These are phyloP conservation scores for Morbakka virulenta DNA, from an alignment of 30 jellyfish, hydroid and myxozoan genomes.

Conservation along the genomic window DNA sequence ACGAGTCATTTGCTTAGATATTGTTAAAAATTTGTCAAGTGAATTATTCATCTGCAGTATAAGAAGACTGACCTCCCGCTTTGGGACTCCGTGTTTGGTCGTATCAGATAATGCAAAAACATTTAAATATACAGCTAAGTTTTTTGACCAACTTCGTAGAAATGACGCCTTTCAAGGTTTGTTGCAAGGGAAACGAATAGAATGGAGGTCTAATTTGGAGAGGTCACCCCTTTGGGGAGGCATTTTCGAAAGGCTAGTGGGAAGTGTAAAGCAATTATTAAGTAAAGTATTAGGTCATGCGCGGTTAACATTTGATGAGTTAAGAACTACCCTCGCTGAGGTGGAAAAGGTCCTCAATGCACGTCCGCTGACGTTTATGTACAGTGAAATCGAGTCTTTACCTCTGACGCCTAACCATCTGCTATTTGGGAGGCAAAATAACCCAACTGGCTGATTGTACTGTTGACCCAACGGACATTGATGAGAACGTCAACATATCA, in stretches of 20 bases:
- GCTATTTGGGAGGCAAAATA: not conserved
- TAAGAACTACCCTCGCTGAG: not conserved
- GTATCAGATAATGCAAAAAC: constrained; percentile 1
- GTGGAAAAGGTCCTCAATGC: not conserved
- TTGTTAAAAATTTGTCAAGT: not conserved
- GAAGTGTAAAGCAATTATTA: constrained; percentile 13
- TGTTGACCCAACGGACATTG: too few species aligned
- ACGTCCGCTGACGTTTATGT: constrained; percentile 1
- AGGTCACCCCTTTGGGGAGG: constrained; percentile 43
- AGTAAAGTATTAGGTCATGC: not conserved
- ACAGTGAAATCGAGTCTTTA: not conserved
- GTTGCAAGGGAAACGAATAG: not conserved
- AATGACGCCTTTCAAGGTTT: not conserved
- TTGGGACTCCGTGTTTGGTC: not conserved
- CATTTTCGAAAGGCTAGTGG: constrained; percentile 12
- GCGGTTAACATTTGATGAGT: not conserved
- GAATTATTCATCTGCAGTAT: not conserved
- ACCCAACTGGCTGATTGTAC: not conserved
- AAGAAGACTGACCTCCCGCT: not conserved
- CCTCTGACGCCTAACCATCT: constrained; percentile 1
- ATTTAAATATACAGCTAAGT: too few species aligned
- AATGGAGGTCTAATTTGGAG: constrained; percentile 12
- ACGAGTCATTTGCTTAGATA: not conserved
- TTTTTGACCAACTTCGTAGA: too few species aligned
- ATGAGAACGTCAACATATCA: not conserved